These are phyloP conservation scores for Caenorhabditis becei DNA, from an alignment of 2,888 invertebrate species.

Conservation along the genomic window DNA sequence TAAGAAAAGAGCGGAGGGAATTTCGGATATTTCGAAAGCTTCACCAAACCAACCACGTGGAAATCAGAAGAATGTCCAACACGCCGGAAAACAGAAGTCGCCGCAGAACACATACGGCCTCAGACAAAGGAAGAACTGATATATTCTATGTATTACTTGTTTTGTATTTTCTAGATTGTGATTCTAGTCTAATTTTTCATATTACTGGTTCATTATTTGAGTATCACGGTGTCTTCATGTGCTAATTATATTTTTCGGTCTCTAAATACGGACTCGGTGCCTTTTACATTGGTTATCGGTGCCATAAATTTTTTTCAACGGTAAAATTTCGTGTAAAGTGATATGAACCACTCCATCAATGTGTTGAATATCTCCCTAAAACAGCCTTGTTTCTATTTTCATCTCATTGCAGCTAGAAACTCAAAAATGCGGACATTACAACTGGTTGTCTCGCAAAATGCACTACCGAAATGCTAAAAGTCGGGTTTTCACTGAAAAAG, in stretches of 20 bases:
- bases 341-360: too few species aligned
- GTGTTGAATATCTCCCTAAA: not conserved
- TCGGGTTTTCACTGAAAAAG: too few species aligned
- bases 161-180: not conserved
- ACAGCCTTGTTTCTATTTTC: too few species aligned
- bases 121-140: not conserved
- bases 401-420: too few species aligned
- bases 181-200: not conserved
- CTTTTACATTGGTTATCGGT: not conserved
- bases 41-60: not conserved
- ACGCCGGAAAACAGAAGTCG: not conserved
- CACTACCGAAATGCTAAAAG: too few species aligned
- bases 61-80: not conserved
- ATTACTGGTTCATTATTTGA: not conserved
- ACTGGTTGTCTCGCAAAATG: too few species aligned
- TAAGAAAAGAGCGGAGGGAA: not conserved
- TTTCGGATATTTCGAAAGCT: not conserved
- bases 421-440: too few species aligned
- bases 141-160: not conserved
- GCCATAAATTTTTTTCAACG: not conserved
- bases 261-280: not conserved
- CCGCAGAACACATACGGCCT: not conserved
- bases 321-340: too few species aligned
- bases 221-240: not conserved
- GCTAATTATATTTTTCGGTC: not conserved